phyloP scores from a whole-genome alignment of 2,797 vertebrate species.

The Echeneis naucrates region DNA sequence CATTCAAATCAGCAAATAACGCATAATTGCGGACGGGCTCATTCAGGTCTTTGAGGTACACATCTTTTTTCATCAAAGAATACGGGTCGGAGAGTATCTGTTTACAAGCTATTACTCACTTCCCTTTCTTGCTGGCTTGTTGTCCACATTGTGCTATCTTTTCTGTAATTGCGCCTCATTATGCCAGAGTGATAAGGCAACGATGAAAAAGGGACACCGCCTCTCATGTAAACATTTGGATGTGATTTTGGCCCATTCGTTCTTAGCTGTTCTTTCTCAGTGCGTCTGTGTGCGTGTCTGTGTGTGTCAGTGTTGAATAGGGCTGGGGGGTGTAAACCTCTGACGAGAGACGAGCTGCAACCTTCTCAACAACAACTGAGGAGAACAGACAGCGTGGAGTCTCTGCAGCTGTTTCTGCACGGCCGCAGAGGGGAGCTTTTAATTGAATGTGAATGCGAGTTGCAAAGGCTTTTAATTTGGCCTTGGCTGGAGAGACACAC shows the following conservation, averaged over 20 bases:
- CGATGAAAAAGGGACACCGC: constrained; percentile 66
- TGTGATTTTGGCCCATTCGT: constrained; percentile 58
- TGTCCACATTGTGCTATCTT: constrained; percentile 65
- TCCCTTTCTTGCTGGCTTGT: constrained; percentile 61
- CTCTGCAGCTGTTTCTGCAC: constrained; percentile 83
- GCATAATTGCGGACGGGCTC: constrained; percentile 54
- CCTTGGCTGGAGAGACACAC: constrained; percentile 67
- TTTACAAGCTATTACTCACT: constrained; percentile 77
- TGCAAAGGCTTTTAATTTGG: constrained; percentile 86
- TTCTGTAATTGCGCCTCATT: constrained; percentile 80
- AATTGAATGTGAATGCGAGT: constrained; percentile 84
- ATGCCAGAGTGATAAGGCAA: constrained; percentile 72
- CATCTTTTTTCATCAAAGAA: constrained; percentile 70
- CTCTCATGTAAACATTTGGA: constrained; percentile 78
- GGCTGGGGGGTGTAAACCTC: constrained; percentile 25
- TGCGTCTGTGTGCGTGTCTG: constrained; percentile 32
- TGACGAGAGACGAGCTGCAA: constrained; percentile 34
- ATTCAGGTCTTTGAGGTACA: constrained; percentile 57
- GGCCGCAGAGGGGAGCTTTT: constrained; percentile 82
- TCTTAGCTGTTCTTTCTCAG: constrained; percentile 53
- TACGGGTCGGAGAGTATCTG: constrained; percentile 63
- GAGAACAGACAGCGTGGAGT: constrained; percentile 83
- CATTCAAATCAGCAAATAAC: constrained; percentile 66
- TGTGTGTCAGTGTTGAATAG: background rate
- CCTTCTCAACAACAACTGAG: constrained; percentile 62